Percentiles rank a stretch among this genome's conserved stretches.
Evolutionary conservation across 2,888 invertebrate species (phyloP).

Genomic region (Drosophila barbarae): DNA sequence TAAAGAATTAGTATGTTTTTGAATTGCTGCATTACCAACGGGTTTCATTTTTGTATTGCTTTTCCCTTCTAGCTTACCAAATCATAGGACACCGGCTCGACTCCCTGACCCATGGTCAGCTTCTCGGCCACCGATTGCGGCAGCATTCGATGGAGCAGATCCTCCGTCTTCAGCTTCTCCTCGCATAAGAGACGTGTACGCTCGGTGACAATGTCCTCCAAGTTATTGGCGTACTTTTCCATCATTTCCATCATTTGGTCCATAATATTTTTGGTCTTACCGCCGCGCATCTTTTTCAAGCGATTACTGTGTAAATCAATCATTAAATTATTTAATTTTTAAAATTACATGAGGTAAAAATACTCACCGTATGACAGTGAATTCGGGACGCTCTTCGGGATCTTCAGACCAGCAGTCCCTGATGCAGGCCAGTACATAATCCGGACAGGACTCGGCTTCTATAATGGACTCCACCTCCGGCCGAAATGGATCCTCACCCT

Average conservation of each 20-base stretch:
- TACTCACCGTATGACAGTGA: slow-evolving; percentile 85
- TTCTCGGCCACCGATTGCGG: slow-evolving; percentile 95
- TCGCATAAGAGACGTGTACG: slow-evolving; percentile 92
- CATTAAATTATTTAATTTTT: neutral
- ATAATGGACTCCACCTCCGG: slow-evolving; percentile 88
- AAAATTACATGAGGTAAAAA: neutral
- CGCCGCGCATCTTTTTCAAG: slow-evolving; percentile 94
- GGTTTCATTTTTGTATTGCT: neutral
- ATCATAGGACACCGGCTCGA: slow-evolving; percentile 96
- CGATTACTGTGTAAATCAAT: slow-evolving; percentile 79
- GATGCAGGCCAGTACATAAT: slow-evolving; percentile 90
- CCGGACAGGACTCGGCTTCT: slow-evolving; percentile 87
- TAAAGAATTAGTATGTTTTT: neutral
- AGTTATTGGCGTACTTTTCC: slow-evolving; percentile 96
- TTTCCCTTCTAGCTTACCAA: slow-evolving; percentile 81
- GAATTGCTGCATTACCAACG: neutral
- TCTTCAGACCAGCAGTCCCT: slow-evolving; percentile 94
- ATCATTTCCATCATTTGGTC: slow-evolving; percentile 99
- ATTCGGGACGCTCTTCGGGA: slow-evolving; percentile 91
- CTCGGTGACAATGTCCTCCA: slow-evolving; percentile 96
- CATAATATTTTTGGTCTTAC: slow-evolving; percentile 92
- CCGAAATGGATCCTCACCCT: slow-evolving; percentile 87
- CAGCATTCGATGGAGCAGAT: slow-evolving; percentile 95
- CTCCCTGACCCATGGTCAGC: slow-evolving; percentile 91
- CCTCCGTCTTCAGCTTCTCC: slow-evolving; percentile 96